Evolutionary conservation across 2,888 invertebrate genomes (phyloP).

Genomic region (Theretra japonica): DNA sequence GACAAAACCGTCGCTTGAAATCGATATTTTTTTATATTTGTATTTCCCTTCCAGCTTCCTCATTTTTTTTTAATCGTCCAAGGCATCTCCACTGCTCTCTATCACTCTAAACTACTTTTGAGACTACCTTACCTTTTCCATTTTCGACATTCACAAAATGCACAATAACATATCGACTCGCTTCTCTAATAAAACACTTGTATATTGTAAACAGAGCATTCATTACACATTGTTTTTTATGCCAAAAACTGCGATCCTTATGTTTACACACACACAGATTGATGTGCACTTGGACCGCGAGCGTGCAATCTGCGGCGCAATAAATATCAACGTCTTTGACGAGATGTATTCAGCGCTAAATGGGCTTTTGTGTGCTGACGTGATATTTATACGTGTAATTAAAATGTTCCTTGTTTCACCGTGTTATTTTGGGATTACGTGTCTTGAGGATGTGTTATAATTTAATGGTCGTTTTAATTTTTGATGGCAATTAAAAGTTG

Average conservation of each 20-base stretch:
- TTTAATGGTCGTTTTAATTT: background rate
- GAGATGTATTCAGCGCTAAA: background rate
- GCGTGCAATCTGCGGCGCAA: slow-evolving; percentile 4
- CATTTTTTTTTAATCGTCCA: no score
- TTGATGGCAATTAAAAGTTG: background rate
- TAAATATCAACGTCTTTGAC: slow-evolving; percentile 18
- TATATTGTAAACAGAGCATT: slow-evolving; percentile 8
- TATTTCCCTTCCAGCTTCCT: no score
- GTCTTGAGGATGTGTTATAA: background rate
- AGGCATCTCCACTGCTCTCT: no score
- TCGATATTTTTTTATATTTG: no score
- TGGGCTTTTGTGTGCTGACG: slow-evolving; percentile 18
- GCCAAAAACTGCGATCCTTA: background rate
- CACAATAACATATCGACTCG: background rate
- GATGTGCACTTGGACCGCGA: slow-evolving; percentile 13
- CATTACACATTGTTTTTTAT: background rate
- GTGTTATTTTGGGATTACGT: background rate
- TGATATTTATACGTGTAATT: slow-evolving; percentile 25
- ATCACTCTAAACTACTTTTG: no score
- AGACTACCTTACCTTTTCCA: background rate
- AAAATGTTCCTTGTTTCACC: background rate
- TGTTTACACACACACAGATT: slow-evolving; percentile 5
- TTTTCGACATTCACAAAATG: background rate
- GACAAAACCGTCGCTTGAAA: no score
- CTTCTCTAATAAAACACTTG: background rate